A percentile compares a stretch with the other conserved stretches of the same genome.
Evolutionary conservation across 1,140 invertebrate species (phyloP).

Genomic region (Heterodera carotae): DNA sequence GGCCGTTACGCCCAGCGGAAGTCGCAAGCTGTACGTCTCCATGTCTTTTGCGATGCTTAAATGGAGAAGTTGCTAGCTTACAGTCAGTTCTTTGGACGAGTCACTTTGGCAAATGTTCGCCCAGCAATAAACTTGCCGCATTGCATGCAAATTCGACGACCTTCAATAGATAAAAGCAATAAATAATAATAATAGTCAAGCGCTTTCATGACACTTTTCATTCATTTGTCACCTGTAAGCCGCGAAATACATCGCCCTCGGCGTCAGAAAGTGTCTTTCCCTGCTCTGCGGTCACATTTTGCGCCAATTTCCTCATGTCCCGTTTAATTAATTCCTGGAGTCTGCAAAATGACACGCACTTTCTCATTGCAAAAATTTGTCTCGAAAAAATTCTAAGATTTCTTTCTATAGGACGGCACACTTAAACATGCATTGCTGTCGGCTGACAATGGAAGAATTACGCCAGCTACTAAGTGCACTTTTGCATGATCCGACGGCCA

Average conservation of each 20-base stretch:
- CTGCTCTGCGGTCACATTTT: slow-evolving; percentile 91
- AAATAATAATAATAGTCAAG: too few relatives aligned
- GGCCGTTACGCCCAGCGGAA: slow-evolving; percentile 84
- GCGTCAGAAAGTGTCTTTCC: slow-evolving; percentile 96
- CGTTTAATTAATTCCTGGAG: slow-evolving; percentile 78
- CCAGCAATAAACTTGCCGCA: slow-evolving; percentile 85
- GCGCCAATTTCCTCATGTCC: slow-evolving; percentile 82
- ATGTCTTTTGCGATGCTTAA: slow-evolving; percentile 71
- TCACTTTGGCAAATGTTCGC: slow-evolving; percentile 82
- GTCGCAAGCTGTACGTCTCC: slow-evolving; percentile 76
- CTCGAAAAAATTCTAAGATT: too few relatives aligned
- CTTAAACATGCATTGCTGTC: slow-evolving; percentile 90
- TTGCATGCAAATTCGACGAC: slow-evolving; percentile 94
- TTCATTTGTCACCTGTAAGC: slow-evolving; percentile 79
- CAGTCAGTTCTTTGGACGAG: slow-evolving; percentile 73
- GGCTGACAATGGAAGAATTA: slow-evolving; percentile 83
- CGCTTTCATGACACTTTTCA: too few relatives aligned
- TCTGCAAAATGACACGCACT: slow-evolving; percentile 67
- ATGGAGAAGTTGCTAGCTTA: slow-evolving; percentile 76
- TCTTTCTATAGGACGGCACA: too few relatives aligned
- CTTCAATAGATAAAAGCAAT: slow-evolving; percentile 71
- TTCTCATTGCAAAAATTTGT: background rate
- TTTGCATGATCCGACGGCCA: slow-evolving; percentile 82
- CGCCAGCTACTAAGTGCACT: slow-evolving; percentile 83
- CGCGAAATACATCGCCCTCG: slow-evolving; percentile 94